Evolutionary conservation across 2,113 vertebrate species (phyloP).

Genomic region (Erythrolamprus reginae): DNA sequence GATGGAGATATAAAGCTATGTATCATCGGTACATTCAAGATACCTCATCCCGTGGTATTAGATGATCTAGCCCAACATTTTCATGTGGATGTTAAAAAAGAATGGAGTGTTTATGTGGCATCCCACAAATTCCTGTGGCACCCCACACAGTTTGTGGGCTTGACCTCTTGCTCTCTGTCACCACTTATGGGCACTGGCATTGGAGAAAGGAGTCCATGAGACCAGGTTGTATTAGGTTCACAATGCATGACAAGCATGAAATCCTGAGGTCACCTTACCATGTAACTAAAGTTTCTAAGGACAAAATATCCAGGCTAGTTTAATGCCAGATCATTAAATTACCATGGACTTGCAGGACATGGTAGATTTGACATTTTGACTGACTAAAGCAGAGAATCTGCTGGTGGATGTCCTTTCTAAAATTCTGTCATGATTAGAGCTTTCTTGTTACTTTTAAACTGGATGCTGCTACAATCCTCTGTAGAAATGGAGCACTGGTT

Average conservation of each 20-base stretch:
- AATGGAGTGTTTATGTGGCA: neutral
- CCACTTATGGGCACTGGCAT: neutral
- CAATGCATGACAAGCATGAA: neutral
- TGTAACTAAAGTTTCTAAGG: neutral
- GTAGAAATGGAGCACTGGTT: no score
- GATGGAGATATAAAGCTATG: neutral
- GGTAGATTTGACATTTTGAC: no score
- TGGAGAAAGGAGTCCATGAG: neutral
- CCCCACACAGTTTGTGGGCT: neutral
- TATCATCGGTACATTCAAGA: neutral
- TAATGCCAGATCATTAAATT: neutral
- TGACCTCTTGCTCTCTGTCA: neutral
- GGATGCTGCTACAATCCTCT: no score
- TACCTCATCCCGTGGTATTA: neutral
- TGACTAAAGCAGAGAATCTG: no score
- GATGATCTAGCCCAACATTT: neutral
- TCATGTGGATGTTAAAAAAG: neutral
- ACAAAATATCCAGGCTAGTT: neutral
- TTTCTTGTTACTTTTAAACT: no score
- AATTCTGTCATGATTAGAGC: no score
- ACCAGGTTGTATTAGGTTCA: neutral
- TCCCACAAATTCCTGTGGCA: neutral
- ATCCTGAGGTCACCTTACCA: neutral
- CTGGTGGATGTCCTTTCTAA: no score
- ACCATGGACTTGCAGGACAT: no score